Percentiles rank a stretch among this genome's conserved stretches.
These are phyloP conservation scores for Eupithecia dodoneata DNA, from an alignment of 2,888 invertebrate species.

Conservation along the genomic window DNA sequence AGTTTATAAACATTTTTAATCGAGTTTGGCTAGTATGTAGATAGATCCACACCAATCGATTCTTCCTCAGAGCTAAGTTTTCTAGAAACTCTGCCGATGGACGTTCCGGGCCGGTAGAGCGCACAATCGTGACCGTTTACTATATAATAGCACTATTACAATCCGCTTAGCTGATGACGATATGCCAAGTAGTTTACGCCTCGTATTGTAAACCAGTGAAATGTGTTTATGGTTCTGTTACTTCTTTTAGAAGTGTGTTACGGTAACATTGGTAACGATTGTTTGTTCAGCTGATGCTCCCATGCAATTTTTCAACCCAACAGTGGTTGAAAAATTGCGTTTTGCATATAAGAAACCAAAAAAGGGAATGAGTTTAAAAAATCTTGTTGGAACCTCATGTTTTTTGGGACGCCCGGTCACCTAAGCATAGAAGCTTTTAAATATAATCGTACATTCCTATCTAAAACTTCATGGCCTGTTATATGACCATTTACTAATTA, in stretches of 20 bases:
- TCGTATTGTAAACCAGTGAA: constrained; percentile 19
- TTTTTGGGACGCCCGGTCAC: neutral
- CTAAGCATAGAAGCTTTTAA: neutral
- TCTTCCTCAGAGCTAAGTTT: constrained; percentile 48
- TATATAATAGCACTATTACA: constrained; percentile 37
- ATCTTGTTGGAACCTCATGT: neutral
- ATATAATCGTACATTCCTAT: neutral
- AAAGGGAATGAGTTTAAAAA: too few relatives aligned
- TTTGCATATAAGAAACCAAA: too few relatives aligned
- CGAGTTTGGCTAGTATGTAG: too few relatives aligned
- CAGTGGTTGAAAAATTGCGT: too few relatives aligned
- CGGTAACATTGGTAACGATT: neutral
- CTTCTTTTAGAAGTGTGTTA: neutral
- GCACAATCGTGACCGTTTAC: constrained; percentile 36
- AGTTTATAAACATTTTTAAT: too few relatives aligned
- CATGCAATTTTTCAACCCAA: neutral
- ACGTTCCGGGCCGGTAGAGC: constrained; percentile 54
- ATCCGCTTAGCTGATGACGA: constrained; percentile 34
- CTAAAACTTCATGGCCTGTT: neutral
- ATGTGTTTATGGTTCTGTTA: constrained; percentile 5
- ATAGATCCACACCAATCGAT: constrained; percentile 5
- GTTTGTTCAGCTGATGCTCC: neutral
- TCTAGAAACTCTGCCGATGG: constrained; percentile 84
- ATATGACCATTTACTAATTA: neutral
- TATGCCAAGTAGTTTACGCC: constrained; percentile 24